Base-by-base conservation (phyloP, 2,888 invertebrate genomes). In the Thyatira batis region DNA sequence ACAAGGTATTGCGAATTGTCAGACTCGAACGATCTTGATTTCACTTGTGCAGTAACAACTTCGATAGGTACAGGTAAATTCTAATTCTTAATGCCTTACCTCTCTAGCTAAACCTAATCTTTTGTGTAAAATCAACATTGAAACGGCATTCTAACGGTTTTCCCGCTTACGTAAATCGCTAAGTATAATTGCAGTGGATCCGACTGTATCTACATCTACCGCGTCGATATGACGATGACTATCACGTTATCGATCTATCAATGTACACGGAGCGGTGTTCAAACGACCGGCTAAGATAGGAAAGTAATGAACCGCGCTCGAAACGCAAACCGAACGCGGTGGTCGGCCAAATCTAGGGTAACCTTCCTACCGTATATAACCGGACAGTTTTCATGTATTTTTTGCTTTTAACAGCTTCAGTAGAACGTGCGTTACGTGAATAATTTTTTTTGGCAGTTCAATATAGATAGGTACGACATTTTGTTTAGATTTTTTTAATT, bases 251-350 rank as follows among this genome's bases (percentile, higher is more conserved):
- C 70, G 71, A 76, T 75, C 69, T 58, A 56, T 58, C 53, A 54
- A 55, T 51, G 51, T 53, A 53, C 61, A 52, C 50, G 54, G 45
- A 54, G 59, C 58, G 55, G 57, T 58, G 60, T 53, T 58, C 56
- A 46, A 52, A 54, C 54, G 51, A 51, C 52, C 49, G 50, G 57
- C 60, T 65, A 65, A 70, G 66, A 75, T 73, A 65, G 67, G 66
- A 63, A 70, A 69, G 73, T 75, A 77, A 75, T 75, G 71, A 77
- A 68, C 67, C 69, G 67, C 60, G 57, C 43, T 48, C 6, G 13
- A 23, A 43, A 39, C 39, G 50, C 48, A 27, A 48, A 46, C 13
- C 46, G 46, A 33, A 48, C 48, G 48, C 48, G 48, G 25, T 48
- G 48, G 48, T 48, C 39, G 39, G 39, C n/a, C n/a, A n/a, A n/a